Percentiles rank a stretch among this genome's conserved stretches.
These are phyloP conservation scores for Agrochola lychnidis DNA, from an alignment of 2,888 invertebrate species.

Conservation along the genomic window DNA sequence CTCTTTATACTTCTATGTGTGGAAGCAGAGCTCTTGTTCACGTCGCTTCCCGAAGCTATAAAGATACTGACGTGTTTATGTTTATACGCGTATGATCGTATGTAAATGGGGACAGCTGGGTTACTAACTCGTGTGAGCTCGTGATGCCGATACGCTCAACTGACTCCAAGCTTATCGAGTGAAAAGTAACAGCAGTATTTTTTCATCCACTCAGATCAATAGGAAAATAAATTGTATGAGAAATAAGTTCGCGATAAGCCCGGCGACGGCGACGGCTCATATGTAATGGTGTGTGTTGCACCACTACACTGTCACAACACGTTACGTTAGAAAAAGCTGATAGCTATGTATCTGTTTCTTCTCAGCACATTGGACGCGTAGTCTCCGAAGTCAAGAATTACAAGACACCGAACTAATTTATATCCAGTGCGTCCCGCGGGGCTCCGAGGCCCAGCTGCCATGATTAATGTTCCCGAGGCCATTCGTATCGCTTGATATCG, in stretches of 20 bases:
- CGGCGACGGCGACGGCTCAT: not conserved
- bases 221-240: slow-evolving; percentile 21
- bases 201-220: slow-evolving; percentile 12
- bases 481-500: slow-evolving; percentile 49
- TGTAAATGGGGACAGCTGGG: slow-evolving; percentile 6
- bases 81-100: not conserved
- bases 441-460: slow-evolving; percentile 38
- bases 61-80: not conserved
- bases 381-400: slow-evolving; percentile 44
- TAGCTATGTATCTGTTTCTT: slow-evolving; percentile 4
- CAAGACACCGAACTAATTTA: slow-evolving; percentile 63
- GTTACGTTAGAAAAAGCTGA: slow-evolving; percentile 15
- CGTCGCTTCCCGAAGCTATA: not conserved
- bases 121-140: slow-evolving; percentile 12
- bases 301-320: not conserved
- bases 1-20: too few species aligned
- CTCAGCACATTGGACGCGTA: not conserved
- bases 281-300: too few species aligned
- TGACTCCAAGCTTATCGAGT: slow-evolving; percentile 6
- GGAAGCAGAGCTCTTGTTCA: not conserved
- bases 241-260: slow-evolving; percentile 9
- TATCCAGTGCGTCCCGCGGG: slow-evolving; percentile 52
- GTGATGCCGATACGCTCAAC: slow-evolving; percentile 9
- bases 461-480: slow-evolving; percentile 63
- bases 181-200: slow-evolving; percentile 33